Percentiles rank a stretch among this genome's conserved stretches.
These are phyloP conservation scores for Enteromius treurensis DNA, from an alignment of 2,797 vertebrate genomes.

Conservation along the genomic window DNA sequence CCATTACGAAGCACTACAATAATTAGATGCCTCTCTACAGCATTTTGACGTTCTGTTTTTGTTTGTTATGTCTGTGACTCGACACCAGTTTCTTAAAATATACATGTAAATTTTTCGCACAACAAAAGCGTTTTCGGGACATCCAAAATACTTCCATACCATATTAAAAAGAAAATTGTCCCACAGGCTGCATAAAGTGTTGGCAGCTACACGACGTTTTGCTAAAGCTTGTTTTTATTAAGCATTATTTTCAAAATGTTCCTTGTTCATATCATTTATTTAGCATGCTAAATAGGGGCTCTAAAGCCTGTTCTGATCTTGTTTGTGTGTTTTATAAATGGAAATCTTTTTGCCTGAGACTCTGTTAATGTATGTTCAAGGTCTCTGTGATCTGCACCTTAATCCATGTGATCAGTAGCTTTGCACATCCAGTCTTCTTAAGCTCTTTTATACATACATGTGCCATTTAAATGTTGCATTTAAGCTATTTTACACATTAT, in stretches of 20 bases:
- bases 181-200: constrained; percentile 19
- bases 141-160: constrained; percentile 6
- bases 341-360: constrained; percentile 29
- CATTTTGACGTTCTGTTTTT: neutral
- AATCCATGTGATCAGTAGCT: constrained; percentile 44
- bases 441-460: constrained; percentile 56
- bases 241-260: neutral
- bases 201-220: constrained; percentile 35
- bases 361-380: constrained; percentile 18
- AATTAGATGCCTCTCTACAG: neutral
- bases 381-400: constrained; percentile 48
- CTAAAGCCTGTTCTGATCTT: constrained; percentile 57
- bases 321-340: constrained; percentile 46
- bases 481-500: constrained; percentile 46
- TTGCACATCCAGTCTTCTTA: constrained; percentile 43
- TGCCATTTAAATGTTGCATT: constrained; percentile 45
- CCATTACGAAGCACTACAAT: constrained; percentile 60
- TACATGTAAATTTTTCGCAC: neutral
- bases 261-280: constrained; percentile 26
- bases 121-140: constrained; percentile 14
- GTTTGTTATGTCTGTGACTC: constrained; percentile 12
- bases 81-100: constrained; percentile 18
- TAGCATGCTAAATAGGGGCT: constrained; percentile 66
- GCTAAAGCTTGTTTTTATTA: constrained; percentile 20
- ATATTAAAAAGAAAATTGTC: neutral